Evolutionary conservation across 2,888 invertebrate genomes (phyloP), one percentile per base, ranked within the genome.

Genomic region (Sycophila texana): DNA sequence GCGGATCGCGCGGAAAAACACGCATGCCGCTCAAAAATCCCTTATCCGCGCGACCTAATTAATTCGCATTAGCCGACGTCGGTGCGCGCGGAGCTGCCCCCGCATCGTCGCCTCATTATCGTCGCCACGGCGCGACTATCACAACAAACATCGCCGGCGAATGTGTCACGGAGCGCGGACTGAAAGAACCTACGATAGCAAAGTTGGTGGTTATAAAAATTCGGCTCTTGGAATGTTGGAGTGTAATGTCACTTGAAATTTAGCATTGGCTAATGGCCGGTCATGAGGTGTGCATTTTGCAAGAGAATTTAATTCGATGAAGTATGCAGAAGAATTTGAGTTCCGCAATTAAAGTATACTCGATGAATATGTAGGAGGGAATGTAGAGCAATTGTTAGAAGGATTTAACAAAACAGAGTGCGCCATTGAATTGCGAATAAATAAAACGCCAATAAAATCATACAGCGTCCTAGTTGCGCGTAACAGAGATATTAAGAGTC

Each of bases 41-140:
- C 71, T 49, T 58, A 72, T 58, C 30, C 47, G 51, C 63, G 68
- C 39, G 20, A 16, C 72, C 72, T 71, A 72, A 72, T 72, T 71
- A 71, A 77, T 57, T 63, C 65, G 71, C 70, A 66, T 55, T 63
- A 30, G 66, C 47, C 39, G 30, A 14, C 30, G 60, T 57, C 61
- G 70, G 70, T 76, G 63, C 63, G n/a, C 18, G 22, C 22, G 53
- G 53, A 4, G n/a, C 53, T 13, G 14, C 14, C 51, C 51, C 13
- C 51, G 60, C 20, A 14, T 20, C 55, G 18, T 12, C 14, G 49
- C 30, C 22, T 57, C 55, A 49, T 70, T 76, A 70, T 76, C 63
- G 70, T 49, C 61, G 18, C 13, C 18, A 61, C 53, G 63, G 18
- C n/a, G 14, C n/a, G 53, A 2, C 16, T 68, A 68, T 68, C 75